These are phyloP conservation scores for Alexandromys fortis DNA, from an alignment of 2,113 vertebrate genomes.

Conservation along the genomic window DNA sequence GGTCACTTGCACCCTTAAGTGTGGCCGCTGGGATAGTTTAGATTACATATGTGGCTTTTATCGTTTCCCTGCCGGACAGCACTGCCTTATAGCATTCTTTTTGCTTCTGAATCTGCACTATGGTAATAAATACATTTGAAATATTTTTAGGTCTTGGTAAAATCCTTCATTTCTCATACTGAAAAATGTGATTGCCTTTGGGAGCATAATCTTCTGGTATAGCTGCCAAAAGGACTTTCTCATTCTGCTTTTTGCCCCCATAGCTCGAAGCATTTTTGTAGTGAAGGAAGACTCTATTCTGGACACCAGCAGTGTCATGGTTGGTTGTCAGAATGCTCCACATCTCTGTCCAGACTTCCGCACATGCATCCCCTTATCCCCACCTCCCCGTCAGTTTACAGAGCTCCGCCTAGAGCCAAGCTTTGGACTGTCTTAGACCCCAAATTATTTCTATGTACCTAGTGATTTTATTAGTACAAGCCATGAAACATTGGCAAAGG, in stretches of 20 bases:
- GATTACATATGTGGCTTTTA: background rate
- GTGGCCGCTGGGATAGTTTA: background rate
- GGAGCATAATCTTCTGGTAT: conserved; percentile 39
- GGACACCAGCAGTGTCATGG: background rate
- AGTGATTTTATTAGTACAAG: background rate
- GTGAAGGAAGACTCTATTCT: background rate
- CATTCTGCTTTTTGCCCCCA: conserved; percentile 14
- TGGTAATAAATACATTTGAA: conserved; percentile 35
- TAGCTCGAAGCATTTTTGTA: conserved; percentile 2
- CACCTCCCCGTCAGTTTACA: background rate
- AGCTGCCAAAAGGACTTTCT: conserved; percentile 52
- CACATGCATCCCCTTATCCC: background rate
- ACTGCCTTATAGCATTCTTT: background rate
- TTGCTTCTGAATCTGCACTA: conserved; percentile 10
- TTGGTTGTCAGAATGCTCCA: background rate
- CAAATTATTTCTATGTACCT: background rate
- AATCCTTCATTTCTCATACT: background rate
- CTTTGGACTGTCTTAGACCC: background rate
- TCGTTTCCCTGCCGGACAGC: background rate
- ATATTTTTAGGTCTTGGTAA: background rate
- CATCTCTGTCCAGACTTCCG: background rate
- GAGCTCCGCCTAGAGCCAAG: background rate
- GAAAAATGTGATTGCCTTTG: conserved; percentile 39
- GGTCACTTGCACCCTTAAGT: background rate
- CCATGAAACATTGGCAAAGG: background rate